Evolutionary conservation across 2,797 vertebrate species (phyloP).

Genomic region (Vultur gryphus): DNA sequence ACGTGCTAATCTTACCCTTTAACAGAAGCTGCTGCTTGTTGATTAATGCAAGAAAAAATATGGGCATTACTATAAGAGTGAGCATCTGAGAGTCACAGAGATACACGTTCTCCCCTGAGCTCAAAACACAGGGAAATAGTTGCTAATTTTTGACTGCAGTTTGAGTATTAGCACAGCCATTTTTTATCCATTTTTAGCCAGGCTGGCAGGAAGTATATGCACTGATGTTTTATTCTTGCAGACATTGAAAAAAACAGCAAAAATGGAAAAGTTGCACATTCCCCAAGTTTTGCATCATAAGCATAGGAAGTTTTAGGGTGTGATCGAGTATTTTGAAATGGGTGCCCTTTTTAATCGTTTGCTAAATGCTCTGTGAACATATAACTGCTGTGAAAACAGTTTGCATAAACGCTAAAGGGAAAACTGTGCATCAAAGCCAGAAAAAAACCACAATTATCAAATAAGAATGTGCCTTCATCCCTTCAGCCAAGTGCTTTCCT

Average conservation of each 20-base stretch:
- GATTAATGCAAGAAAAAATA: neutral
- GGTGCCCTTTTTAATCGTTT: neutral
- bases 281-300: neutral
- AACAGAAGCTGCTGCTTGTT: neutral
- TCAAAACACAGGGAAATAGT: neutral
- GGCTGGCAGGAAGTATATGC: neutral
- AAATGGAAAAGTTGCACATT: neutral
- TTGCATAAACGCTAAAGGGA: neutral
- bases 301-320: neutral
- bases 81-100: neutral
- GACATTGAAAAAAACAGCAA: neutral
- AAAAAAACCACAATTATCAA: neutral
- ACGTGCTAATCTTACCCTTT: neutral
- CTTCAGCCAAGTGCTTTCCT: neutral
- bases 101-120: neutral
- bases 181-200: neutral
- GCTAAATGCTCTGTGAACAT: neutral
- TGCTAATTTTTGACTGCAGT: neutral
- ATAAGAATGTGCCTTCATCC: neutral
- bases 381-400: neutral
- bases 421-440: neutral
- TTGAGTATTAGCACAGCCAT: neutral
- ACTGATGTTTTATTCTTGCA: neutral
- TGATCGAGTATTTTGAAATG: neutral
- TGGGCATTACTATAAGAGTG: rapidly evolving